Evolutionary conservation across 1,140 invertebrate genomes (phyloP), one percentile per base, ranked within the genome.

Genomic region (Bombus consobrinus): DNA sequence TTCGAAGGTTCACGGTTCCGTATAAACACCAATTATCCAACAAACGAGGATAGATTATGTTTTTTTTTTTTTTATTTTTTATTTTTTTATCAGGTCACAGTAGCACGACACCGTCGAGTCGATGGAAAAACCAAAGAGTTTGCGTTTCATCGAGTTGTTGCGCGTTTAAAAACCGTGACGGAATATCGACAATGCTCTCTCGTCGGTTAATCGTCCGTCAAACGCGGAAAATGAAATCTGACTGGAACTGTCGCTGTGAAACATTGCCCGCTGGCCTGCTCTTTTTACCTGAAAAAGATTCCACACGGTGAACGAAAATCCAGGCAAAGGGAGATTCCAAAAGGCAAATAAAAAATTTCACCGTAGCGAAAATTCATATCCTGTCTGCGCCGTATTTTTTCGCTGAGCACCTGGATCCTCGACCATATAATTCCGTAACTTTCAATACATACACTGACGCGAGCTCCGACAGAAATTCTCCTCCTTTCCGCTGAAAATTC

Each of bases 401-500:
- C 22, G n/a, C 18, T 2, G 25, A 53, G 1, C 25, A 6, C 32
- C 25, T 2, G 9, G 15, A 82, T 57, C 57, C 41, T 22, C 72
- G 39, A 22, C 34, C 32, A 37, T 53, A 34, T 81, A 81, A 82
- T 88, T 59, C n/a, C 53, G 15, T 73, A 39, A 62, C 72, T 78
- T 74, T 75, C 68, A 22, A 83, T 87, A 83, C 71, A 18, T 18
- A n/a, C 28, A 32, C 62, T 6, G 12, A 32, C n/a, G 15, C n/a
- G 2, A 25, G 43, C 3, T 8, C 25, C 57, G 66, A n/a, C 47
- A 53, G 47, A 22, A 77, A 78, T 83, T 43, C 73, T 73, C 47
- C 82, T 77, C 77, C 57, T 76, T 82, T 73, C 57, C 53, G 32
- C 39, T 62, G 32, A 22, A 87, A 87, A 73, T 87, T 77, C 13